Percentiles rank a stretch among this genome's conserved stretches.
Conservation (phyloP, 1,140 invertebrate genomes). For the Ladona fulva region DNA sequence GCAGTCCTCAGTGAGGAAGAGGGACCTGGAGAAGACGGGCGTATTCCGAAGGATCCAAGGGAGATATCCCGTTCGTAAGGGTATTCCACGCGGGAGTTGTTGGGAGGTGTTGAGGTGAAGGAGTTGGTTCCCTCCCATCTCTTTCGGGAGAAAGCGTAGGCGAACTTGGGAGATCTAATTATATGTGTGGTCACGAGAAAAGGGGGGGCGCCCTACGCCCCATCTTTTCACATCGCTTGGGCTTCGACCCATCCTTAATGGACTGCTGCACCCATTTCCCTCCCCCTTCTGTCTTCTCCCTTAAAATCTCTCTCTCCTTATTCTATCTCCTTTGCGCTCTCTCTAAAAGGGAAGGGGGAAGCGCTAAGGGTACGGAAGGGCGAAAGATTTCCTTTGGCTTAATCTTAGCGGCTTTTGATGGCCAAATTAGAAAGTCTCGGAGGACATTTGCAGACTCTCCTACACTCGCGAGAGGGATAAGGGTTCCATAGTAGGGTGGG, state of each 20-base stretch:
- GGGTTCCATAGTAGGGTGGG: neutral
- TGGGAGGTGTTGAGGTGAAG: neutral
- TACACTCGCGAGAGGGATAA: neutral
- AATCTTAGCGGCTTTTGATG: constrained; percentile 9
- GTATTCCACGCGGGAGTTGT: neutral
- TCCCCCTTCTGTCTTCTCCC: neutral
- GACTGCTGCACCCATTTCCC: neutral
- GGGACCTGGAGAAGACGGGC: too few relatives aligned
- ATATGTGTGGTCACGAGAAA: neutral
- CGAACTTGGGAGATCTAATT: neutral
- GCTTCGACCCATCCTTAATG: neutral
- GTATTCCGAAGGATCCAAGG: too few relatives aligned
- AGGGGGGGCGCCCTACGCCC: too few relatives aligned
- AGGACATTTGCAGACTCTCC: neutral
- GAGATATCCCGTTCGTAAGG: too few relatives aligned
- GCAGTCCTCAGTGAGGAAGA: too few relatives aligned
- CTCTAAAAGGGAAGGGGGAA: neutral
- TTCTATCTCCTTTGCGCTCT: neutral
- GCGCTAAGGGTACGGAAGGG: neutral
- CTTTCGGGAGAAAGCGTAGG: neutral
- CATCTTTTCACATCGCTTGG: neutral
- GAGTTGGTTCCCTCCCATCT: neutral
- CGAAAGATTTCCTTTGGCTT: neutral
- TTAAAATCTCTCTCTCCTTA: neutral
- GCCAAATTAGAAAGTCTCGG: constrained; percentile 8